Base-by-base conservation (phyloP, 92 coral and sea anemone species). In the Chrysogorgia sp. region DNA sequence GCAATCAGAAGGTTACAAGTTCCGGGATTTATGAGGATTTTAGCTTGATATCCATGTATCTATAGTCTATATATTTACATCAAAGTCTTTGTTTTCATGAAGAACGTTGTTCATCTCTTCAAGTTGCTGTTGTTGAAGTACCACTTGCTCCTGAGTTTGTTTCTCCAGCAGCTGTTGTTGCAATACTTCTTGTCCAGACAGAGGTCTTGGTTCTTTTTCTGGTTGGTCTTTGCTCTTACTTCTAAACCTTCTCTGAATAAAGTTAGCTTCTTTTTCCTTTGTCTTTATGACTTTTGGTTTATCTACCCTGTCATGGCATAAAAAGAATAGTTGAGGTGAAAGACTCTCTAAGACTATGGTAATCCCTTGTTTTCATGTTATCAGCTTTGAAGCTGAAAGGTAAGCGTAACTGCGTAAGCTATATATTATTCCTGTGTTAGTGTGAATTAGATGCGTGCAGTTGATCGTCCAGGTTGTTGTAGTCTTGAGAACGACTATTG, bases 191-290 rank as follows among this genome's bases (percentile, higher is more conserved):
- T 45, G 76, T 37, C 31, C 37, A 21, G 34, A 47, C 20, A 48
- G 30, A 15, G 28, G 48, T 28, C 35, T 45, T 45, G 50, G 50
- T 34, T 58, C 63, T 53, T 72, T 72, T 52, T 53, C 52, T 23
- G 35, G 74, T 10, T 40, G 45, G n/a, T 71, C 77, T 33, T 41
- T 40, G 34, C 55, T 72, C 23, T 53, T 72, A n/a, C 24, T 34
- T 15, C 79, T 35, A 35, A 72, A 72, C 55, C 41, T 25, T 34
- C 65, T 72, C 35, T 53, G 79, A 53, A 72, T 52, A 34, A 72
- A 56, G 22, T 58, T 72, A 29, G 79, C 59, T 53, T 72, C 79
- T 25, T 72, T 72, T 34, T 34, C 79, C 21, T 64, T 64, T 32
- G 28, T 32, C 25, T 33, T 64, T 13, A 21, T 34, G 9, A 64